Evolutionary conservation across 2,797 vertebrate genomes (phyloP), one percentile per base, ranked within the genome.

Genomic region (Poeciliopsis presidionis): DNA sequence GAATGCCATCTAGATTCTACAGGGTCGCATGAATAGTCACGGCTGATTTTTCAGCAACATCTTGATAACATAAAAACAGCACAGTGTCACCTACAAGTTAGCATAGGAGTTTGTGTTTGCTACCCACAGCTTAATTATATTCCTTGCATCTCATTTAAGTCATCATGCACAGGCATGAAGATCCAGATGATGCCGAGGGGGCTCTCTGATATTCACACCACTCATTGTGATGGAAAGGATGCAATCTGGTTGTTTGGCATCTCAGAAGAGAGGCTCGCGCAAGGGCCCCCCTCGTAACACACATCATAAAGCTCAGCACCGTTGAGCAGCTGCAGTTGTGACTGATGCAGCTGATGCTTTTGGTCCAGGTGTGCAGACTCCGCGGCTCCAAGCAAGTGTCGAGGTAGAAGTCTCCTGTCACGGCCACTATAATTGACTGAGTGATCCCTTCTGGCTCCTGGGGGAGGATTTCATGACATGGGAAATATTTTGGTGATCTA

Each of bases 261-360:
- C 88, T 91, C 86, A 77, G 81, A 78, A 79, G 81, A 80, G 79
- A 78, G 78, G 80, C 86, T 80, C 75, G 79, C 9, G 67, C 43
- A 72, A 76, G 82, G 76, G 25, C 63, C 49, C 49, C 49, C 33
- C 30, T 77, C 76, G 81, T 83, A 75, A 83, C 81, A 53, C 80
- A 53, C 76, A 11, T 89, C 86, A 86, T 87, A 89, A 90, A 91
- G 79, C 71, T 86, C 79, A 76, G 47, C 53, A 73, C 80, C 77
- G 89, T 85, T 89, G 89, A 93, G 88, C 85, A 79, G 65, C 82
- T 81, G 84, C 86, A 92, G 79, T 88, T 82, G 87, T 65, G 85
- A 84, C 85, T 71, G 81, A 82, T 80, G 77, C 89, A 89, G 88
- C 90, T 90, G 82, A 63, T 83, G 78, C 84, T 86, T 85, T 78